Base-by-base conservation (phyloP, 1,140 invertebrate genomes). In the Sminthurides bifidus region DNA sequence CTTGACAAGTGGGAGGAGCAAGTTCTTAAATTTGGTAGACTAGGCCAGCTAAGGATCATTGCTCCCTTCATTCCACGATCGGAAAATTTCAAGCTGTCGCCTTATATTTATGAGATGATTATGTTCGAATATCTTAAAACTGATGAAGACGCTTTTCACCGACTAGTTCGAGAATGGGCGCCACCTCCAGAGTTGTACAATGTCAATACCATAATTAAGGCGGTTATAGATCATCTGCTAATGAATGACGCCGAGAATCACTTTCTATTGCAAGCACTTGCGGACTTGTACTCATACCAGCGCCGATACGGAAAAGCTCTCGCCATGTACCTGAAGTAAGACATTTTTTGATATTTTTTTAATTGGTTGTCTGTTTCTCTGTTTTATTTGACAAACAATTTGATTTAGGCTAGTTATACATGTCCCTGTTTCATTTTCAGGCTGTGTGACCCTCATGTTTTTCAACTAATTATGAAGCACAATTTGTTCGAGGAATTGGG, bases 81-180 rank as follows among this genome's bases (percentile, higher is more conserved):
- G 73, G 68, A 74, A 37, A 68, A 73, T 17, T 72, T 74, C 27
- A 80, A 79, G 52, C 74, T 98, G 14, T 81, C 82, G 69, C 79
- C 86, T 0, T 79, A 87, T 35, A 84, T 93, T 56, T 98, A 98
- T 72, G 93, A 98, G 74, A 85, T 92, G 78, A 88, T 98, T 30
- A 74, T 98, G 2, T 89, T 86, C 66, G 92, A 97, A 68, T 96
- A 89, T 70, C 72, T 98, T 1, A 85, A 91, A 69, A 79, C 82
- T 41, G 87, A 96, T 73, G 78, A 82, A 26, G 72, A 81, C 71
- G 86, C 85, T n/a, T 94, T 95, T 71, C 72, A 93, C 1, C 79
- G 85, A 65, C 70, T 95, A 31, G 80, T 98, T 0, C 83, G 87
- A 69, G 82, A 92, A 67, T 98, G 92, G 92, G 79, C 84, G 8